Evolutionary conservation across 2,888 invertebrate genomes (phyloP), one percentile per base, ranked within the genome.

Genomic region (Panopea generosa): DNA sequence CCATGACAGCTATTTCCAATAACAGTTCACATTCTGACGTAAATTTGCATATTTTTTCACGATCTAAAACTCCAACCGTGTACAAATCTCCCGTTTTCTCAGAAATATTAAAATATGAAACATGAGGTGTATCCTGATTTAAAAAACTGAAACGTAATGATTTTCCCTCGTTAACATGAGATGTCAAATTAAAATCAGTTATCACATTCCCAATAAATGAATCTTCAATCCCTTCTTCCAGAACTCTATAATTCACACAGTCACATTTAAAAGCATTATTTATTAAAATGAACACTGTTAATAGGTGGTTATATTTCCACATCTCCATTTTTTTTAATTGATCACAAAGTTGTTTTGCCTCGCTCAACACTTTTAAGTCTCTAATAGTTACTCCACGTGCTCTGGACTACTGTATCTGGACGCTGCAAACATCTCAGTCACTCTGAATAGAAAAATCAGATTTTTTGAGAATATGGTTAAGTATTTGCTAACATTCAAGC

Each of bases 1-100:
- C 86, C 53, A 86, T 84, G n/a, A 86, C 86, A 26, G 86, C 87
- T 2, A 89, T 75, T 74, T 86, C 84, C 3, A 89, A 71, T 22
- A 29, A 18, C 18, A 87, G 69, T 20, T 81, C 75, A 73, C 89
- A 89, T 3, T 77, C 63, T 11, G 70, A 62, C 16, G 65, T 52
- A 67, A 79, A 85, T 14, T 73, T 82, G 67, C 89, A 89, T n/a
- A 88, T 75, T 11, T 69, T 62, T 75, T 89, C 89, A 22, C 88
- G 77, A 68, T 89, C 89, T 33, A 89, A 55, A 43, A 77, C 72
- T 38, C 79, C 73, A 6, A 80, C 77, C 3, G 86, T 81, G 43
- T 57, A 61, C 7, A 89, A 74, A 47, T 85, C 84, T 18, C 89
- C 86, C 20, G 78, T 84, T 43, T 62, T 66, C 62, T 84, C 85